Evolutionary conservation across 2,888 invertebrate species (phyloP).

Genomic region (Drosophila stalkeri): DNA sequence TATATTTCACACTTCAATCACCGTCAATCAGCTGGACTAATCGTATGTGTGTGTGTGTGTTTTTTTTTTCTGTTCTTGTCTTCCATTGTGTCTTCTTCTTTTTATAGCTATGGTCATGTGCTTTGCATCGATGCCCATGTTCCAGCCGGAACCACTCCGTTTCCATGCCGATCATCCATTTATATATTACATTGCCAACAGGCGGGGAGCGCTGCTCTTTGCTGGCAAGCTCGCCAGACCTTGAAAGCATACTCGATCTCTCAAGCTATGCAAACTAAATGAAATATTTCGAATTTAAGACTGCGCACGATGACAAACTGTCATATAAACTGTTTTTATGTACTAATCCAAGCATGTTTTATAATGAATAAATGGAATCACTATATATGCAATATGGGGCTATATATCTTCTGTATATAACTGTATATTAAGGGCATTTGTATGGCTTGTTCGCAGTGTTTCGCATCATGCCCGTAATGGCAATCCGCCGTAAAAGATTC

Average conservation of each 20-base stretch:
- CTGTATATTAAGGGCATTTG: background rate
- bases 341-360: conserved; percentile 41
- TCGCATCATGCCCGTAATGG: conserved; percentile 63
- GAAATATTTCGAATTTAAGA: conserved; percentile 30
- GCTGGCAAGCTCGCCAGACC: conserved; percentile 45
- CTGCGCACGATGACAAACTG: conserved; percentile 25
- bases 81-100: conserved; percentile 17
- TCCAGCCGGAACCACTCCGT: conserved; percentile 41
- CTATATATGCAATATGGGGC: no score
- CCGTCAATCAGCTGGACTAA: background rate
- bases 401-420: background rate
- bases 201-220: conserved; percentile 47
- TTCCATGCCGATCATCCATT: conserved; percentile 68
- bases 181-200: conserved; percentile 53
- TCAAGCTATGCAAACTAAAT: background rate
- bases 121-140: conserved; percentile 39
- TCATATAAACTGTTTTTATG: background rate
- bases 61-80: conserved; percentile 28
- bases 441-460: conserved; percentile 47
- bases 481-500: conserved; percentile 48
- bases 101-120: conserved; percentile 43
- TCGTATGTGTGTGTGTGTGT: conserved; percentile 17
- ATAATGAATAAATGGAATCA: conserved; percentile 14
- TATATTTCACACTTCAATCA: background rate
- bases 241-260: conserved; percentile 16